These are phyloP conservation scores for Trichosurus vulpecula DNA, from an alignment of 2,797 vertebrate genomes.

Conservation along the genomic window DNA sequence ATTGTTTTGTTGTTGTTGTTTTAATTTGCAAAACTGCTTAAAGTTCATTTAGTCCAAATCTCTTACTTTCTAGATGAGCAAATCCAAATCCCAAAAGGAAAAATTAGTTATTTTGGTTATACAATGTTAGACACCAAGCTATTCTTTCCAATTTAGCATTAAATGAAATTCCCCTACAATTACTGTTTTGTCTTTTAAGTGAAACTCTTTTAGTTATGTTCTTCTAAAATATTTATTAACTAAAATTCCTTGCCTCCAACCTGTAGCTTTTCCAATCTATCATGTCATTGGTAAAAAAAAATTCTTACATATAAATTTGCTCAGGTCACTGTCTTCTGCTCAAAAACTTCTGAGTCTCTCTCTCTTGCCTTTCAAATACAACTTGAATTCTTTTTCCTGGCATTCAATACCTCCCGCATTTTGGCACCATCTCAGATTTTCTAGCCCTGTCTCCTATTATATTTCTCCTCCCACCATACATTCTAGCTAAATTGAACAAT, in stretches of 20 bases:
- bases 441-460: neutral
- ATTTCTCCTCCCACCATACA: neutral
- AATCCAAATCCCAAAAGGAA: neutral
- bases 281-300: neutral
- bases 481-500: neutral
- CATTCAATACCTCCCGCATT: neutral
- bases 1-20: neutral
- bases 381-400: neutral
- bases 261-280: neutral
- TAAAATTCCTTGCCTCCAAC: neutral
- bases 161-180: neutral
- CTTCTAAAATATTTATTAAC: neutral
- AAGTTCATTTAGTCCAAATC: neutral
- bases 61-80: neutral
- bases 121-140: neutral
- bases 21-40: neutral
- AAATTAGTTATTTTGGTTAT: neutral
- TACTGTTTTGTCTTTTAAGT: neutral
- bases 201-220: neutral
- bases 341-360: neutral
- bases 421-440: neutral
- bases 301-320: neutral
- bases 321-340: neutral
- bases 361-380: neutral
- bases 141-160: neutral